Evolutionary conservation across 2,888 invertebrate species (phyloP), one percentile per base, ranked within the genome.

Genomic region (Andrena chrysosceles): DNA sequence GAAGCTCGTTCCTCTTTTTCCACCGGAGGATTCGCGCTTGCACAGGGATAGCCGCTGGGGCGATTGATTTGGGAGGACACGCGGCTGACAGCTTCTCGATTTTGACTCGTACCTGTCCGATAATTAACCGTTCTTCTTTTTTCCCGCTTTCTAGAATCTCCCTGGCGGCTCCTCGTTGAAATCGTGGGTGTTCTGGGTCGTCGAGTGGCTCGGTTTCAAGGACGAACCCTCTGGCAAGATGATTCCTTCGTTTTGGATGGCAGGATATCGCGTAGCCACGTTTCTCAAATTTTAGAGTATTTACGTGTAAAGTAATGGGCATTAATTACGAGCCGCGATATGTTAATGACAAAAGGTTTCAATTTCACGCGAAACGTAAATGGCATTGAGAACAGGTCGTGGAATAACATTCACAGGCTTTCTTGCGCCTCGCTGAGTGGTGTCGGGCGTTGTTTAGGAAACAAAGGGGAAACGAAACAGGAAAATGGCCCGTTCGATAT

Each of bases 1-100:
- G n/a, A 8, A 3, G 29, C 48, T 29, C 33, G n/a, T 13, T 8
- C 13, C 4, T n/a, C 29, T 33, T 29, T 8, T 29, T 6, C 49
- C 2, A 6, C 23, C 33, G 20, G 23, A 16, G n/a, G 42, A 23
- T 52, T 35, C 31, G 26, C 2, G 33, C 26, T n/a, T 29, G 20
- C 13, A 29, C 80, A 83, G 75, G 69, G 78, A 83, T 71, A 74
- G 77, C 70, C 85, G 83, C 81, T 54, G 71, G 66, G 26, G 59
- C 87, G 89, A 79, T 85, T 78, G 85, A 85, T 85, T 85, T 67
- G 67, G 75, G 72, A 64, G 84, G 78, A 85, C 82, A 85, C 82
- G 83, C 62, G 77, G 77, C 60, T 56, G 85, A 85, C 80, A 81
- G 85, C 62, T 78, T 49, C 63, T 74, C 82, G 67, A 72, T 60